Conservation (phyloP, 2,888 invertebrate genomes). For the Patella ulyssiponensis region DNA sequence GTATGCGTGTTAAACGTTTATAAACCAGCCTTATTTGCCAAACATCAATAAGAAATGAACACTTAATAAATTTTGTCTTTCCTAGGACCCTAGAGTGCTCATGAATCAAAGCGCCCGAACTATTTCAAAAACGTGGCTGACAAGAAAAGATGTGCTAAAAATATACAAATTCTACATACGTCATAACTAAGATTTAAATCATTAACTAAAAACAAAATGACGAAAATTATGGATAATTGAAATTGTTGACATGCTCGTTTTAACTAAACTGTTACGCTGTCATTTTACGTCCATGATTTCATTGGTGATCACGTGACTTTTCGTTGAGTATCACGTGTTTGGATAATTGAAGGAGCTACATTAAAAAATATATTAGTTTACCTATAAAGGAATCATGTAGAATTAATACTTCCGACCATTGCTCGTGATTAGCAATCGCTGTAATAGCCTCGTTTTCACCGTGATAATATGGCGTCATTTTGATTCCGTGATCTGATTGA, state of each 20-base stretch:
- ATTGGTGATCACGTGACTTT: constrained; percentile 10
- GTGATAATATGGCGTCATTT: constrained; percentile 9
- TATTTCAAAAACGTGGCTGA: too few species aligned
- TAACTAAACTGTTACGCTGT: background rate
- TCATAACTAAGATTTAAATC: too few species aligned
- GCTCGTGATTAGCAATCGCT: constrained; percentile 6
- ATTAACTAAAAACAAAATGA: too few species aligned
- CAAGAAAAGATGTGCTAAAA: too few species aligned
- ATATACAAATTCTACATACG: too few species aligned
- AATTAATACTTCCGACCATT: constrained; percentile 18
- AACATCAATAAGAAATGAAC: too few species aligned
- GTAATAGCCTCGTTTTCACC: constrained; percentile 9
- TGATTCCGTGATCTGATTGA: constrained; percentile 1
- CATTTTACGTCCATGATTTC: background rate
- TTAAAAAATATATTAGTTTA: background rate
- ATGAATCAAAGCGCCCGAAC: too few species aligned
- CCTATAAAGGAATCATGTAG: constrained; percentile 17
- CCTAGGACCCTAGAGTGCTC: too few species aligned
- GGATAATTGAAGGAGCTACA: background rate
- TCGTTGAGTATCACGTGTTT: constrained; percentile 18
- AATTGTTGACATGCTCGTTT: background rate
- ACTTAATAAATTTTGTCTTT: too few species aligned
- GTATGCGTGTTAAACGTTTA: too few species aligned
- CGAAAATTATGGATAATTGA: too few species aligned
- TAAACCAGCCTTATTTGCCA: too few species aligned